A percentile compares a stretch with the other conserved stretches of the same genome.
phyloP scores from a whole-genome alignment of 2,113 vertebrate genomes.

The Gobiocypris rarus region DNA sequence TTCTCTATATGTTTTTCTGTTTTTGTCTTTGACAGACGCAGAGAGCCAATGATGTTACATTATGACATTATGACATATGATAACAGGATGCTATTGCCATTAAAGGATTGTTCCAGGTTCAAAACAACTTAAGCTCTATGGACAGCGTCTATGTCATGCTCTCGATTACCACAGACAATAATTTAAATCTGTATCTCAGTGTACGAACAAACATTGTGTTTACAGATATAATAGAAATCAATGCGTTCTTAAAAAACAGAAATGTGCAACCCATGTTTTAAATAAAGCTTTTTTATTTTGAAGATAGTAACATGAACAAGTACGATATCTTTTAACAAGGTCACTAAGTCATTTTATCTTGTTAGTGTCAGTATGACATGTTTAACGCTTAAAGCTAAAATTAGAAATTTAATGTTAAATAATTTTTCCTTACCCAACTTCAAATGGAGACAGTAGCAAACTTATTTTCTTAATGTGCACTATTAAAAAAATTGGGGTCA shows the following conservation, averaged over 20 bases:
- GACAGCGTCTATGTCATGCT: not conserved
- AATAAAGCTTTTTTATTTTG: too few species aligned
- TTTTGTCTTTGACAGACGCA: not conserved
- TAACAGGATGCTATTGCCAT: not conserved
- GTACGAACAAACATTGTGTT: not conserved
- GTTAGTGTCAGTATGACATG: too few species aligned
- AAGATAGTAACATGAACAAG: too few species aligned
- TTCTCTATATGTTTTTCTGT: not conserved
- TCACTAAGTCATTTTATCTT: too few species aligned
- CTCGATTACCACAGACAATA: not conserved
- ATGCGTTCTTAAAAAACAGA: not conserved
- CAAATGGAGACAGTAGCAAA: too few species aligned
- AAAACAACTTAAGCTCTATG: not conserved
- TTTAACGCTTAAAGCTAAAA: too few species aligned
- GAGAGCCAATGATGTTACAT: not conserved
- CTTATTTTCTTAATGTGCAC: too few species aligned
- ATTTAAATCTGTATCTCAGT: not conserved
- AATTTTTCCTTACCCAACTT: too few species aligned
- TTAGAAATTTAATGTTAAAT: too few species aligned
- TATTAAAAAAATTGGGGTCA: too few species aligned
- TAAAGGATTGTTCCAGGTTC: not conserved
- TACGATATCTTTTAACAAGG: too few species aligned
- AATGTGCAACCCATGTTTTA: not conserved
- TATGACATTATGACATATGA: not conserved
- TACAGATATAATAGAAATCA: not conserved